phyloP scores from a whole-genome alignment of 2,113 vertebrate species.

The Parotia lawesii region DNA sequence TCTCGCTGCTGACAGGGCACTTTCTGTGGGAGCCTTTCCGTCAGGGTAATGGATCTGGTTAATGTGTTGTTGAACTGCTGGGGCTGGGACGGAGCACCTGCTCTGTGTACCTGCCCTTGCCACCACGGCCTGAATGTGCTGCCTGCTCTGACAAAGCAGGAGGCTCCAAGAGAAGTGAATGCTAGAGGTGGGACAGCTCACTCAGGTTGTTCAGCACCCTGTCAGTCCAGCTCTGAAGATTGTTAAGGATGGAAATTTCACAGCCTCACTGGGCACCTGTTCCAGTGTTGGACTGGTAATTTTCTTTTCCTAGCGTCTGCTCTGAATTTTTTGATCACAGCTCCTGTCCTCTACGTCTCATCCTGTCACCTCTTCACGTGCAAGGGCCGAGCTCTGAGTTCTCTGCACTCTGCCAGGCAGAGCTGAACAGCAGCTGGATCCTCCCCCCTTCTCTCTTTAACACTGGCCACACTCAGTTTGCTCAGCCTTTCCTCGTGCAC shows the following conservation, averaged over 20 bases:
- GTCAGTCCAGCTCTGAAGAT: not conserved
- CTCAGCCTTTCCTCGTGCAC: not conserved
- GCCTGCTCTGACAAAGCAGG: not conserved
- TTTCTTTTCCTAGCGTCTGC: not conserved
- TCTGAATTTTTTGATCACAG: not conserved
- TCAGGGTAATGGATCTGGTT: not conserved
- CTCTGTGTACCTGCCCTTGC: not conserved
- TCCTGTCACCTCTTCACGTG: not conserved
- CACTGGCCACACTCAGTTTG: not conserved
- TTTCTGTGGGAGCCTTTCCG: not conserved
- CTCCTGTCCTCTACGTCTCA: not conserved
- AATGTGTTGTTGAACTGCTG: not conserved
- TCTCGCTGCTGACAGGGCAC: not conserved
- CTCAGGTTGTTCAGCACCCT: not conserved
- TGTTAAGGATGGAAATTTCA: not conserved
- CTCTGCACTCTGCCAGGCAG: not conserved
- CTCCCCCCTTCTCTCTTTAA: not conserved
- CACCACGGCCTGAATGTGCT: fast-evolving
- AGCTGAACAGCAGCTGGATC: not conserved
- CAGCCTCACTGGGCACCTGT: not conserved
- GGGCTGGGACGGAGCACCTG: not conserved
- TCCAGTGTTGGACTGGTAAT: not conserved
- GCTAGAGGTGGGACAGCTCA: not conserved
- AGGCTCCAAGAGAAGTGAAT: fast-evolving
- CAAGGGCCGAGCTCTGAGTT: not conserved